Percentiles rank a stretch among this genome's conserved stretches.
phyloP scores from a whole-genome alignment of 2,113 vertebrate species.

The Chamaetylas fuelleborni region DNA sequence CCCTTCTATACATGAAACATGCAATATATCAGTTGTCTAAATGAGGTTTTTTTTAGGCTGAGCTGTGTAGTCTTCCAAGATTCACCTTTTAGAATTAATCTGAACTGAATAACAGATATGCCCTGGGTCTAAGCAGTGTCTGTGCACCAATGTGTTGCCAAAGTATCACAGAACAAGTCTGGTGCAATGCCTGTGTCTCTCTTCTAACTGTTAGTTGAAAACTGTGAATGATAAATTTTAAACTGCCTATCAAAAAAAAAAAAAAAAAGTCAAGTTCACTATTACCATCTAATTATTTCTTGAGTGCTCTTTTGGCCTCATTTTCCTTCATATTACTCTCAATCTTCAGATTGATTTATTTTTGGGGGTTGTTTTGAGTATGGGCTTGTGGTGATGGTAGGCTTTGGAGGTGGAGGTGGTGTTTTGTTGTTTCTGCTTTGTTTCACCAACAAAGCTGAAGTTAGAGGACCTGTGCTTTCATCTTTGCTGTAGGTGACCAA shows the following conservation, averaged over 20 bases:
- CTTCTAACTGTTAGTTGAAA: neutral
- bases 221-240: neutral
- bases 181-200: neutral
- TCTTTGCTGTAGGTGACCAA: neutral
- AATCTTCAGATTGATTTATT: neutral
- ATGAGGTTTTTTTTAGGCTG: neutral
- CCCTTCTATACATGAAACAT: neutral
- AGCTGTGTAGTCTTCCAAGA: neutral
- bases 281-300: neutral
- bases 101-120: neutral
- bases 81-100: neutral
- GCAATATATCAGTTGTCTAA: neutral
- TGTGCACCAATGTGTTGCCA: neutral
- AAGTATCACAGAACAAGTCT: neutral
- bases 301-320: neutral
- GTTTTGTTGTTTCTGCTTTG: neutral
- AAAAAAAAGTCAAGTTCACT: neutral
- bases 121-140: neutral
- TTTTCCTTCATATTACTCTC: neutral
- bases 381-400: neutral
- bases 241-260: neutral
- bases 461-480: neutral
- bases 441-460: neutral
- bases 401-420: neutral
- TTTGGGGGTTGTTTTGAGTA: rapidly evolving